These are phyloP conservation scores for Heliconius melpomene DNA, from an alignment of 1,140 invertebrate genomes.

Conservation along the genomic window DNA sequence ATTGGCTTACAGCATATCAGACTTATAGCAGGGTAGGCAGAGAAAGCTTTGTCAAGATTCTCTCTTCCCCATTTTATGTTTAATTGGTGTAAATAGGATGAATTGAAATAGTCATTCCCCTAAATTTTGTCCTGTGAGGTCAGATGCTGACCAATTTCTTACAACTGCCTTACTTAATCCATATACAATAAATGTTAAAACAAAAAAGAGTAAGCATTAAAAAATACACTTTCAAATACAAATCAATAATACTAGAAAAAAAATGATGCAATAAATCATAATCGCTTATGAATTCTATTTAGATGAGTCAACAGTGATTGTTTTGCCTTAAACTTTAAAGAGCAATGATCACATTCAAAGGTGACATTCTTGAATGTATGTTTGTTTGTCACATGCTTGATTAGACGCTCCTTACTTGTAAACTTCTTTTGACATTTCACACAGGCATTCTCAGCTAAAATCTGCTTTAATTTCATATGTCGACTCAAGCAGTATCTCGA, in stretches of 20 bases:
- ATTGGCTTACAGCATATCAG: too few relatives aligned
- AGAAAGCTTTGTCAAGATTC: too few relatives aligned
- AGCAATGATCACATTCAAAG: slow-evolving; percentile 67
- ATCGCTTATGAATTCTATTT: slow-evolving; percentile 66
- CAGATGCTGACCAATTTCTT: too few relatives aligned
- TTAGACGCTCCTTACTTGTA: slow-evolving; percentile 57
- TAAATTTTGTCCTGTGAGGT: too few relatives aligned
- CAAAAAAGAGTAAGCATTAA: neutral
- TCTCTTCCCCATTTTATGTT: too few relatives aligned
- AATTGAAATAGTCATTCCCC: too few relatives aligned
- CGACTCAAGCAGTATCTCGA: slow-evolving; percentile 69
- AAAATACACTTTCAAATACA: neutral
- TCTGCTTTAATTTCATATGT: slow-evolving; percentile 69
- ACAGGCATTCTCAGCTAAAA: slow-evolving; percentile 66
- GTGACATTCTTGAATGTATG: slow-evolving; percentile 66
- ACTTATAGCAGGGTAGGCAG: too few relatives aligned
- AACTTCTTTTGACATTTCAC: slow-evolving; percentile 73
- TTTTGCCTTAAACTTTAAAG: slow-evolving; percentile 69
- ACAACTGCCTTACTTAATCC: too few relatives aligned
- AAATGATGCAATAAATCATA: slow-evolving; percentile 55
- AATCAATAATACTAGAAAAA: slow-evolving; percentile 12
- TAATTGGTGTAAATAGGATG: too few relatives aligned
- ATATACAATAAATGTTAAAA: too few relatives aligned
- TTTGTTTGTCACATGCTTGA: slow-evolving; percentile 68
- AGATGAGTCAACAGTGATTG: slow-evolving; percentile 63